Conservation (phyloP, 2,888 invertebrate genomes). For the Tanypteryx hageni region DNA sequence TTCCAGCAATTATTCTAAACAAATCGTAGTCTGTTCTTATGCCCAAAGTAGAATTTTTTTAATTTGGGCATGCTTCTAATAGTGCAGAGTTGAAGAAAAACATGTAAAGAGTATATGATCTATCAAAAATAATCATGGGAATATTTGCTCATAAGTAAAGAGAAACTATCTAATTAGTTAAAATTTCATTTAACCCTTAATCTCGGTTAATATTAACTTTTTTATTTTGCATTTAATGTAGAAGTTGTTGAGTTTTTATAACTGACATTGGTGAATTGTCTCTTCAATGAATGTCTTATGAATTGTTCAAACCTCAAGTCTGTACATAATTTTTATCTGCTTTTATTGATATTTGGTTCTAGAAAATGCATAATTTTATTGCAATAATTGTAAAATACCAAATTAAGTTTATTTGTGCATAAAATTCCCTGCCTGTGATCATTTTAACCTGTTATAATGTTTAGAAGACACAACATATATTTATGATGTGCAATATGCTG, state of each 20-base stretch:
- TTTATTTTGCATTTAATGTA: conserved; percentile 47
- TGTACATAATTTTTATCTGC: conserved; percentile 54
- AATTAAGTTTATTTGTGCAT: conserved; percentile 54
- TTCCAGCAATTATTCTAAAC: conserved; percentile 10
- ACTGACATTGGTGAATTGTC: background rate
- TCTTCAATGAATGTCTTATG: background rate
- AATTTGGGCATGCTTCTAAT: conserved; percentile 24
- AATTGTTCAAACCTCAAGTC: background rate
- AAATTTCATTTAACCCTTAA: background rate
- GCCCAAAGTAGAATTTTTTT: conserved; percentile 13
- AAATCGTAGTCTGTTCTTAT: background rate
- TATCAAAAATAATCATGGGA: conserved; percentile 33
- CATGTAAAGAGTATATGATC: background rate
- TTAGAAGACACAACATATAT: conserved; percentile 45
- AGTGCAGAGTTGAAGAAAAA: conserved; percentile 18
- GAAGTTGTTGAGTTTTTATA: background rate
- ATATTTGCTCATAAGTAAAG: conserved; percentile 53
- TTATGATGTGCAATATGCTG: conserved; percentile 62
- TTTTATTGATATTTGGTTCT: background rate
- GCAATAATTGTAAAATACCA: conserved; percentile 42
- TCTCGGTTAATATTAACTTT: background rate
- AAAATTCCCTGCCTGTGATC: conserved; percentile 61
- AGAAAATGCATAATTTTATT: conserved; percentile 47
- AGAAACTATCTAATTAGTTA: conserved; percentile 22
- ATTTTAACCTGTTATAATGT: conserved; percentile 45